Evolutionary conservation across 1,140 invertebrate species (phyloP), one percentile per base, ranked within the genome.

Genomic region (Brachionus rubens): DNA sequence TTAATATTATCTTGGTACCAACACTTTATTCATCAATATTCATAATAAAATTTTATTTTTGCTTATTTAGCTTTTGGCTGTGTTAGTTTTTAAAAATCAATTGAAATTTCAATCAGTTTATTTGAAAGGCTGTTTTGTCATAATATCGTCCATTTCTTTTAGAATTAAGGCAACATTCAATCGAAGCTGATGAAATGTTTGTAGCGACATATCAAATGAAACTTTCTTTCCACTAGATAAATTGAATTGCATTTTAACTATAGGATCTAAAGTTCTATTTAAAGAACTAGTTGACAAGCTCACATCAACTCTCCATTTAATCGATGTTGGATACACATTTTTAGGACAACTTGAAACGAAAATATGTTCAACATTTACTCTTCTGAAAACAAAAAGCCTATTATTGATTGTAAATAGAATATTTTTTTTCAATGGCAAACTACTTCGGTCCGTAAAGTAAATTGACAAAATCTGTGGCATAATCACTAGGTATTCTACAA

Each of bases 91-190:
- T 48, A 54, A 26, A 54, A 5, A 6, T 14, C n/a, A 10, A 14
- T 12, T 1, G 6, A 36, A 21, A 16, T 72, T 28, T 50, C 50
- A 50, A 36, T 72, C 68, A 40, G 12, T 24, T 33, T 50, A 6
- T 72, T 72, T 72, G 33, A 72, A 72, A 50, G 50, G 19, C 12
- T 33, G 47, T 40, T 16, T 48, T 1, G 30, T 54, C 19, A 48
- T 50, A 54, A 72, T 48, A 9, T 72, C 46, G 10, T 72, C 50
- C n/a, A 72, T 72, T 54, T 72, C 68, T 50, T 72, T 72, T 19
- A 72, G 28, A 72, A 48, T 30, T 0, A 72, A 7, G 10, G 68
- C 46, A 12, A 54, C 36, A 54, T 30, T 72, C 40, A 72, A 72
- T 72, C 68, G 48, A 1, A 72, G 36, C 50, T 14, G 24, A 30